A percentile compares a stretch with the other conserved stretches of the same genome.
phyloP scores from a whole-genome alignment of 2,797 vertebrate species.

The Glyptemys insculpta region DNA sequence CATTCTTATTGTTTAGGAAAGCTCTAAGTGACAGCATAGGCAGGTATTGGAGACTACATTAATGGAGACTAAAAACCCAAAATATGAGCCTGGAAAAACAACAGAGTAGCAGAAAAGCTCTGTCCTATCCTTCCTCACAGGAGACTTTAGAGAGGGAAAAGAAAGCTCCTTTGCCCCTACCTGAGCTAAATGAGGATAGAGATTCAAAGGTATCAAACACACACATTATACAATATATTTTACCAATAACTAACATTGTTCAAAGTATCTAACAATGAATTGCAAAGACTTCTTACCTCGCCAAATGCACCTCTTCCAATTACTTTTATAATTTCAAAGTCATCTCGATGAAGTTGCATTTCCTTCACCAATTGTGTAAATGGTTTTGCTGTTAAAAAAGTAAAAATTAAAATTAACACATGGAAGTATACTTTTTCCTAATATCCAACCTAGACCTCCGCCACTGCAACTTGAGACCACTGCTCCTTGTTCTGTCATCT shows the following conservation, averaged over 20 bases:
- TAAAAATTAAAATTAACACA: not conserved
- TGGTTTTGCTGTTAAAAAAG: constrained; percentile 85
- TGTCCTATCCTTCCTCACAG: not conserved
- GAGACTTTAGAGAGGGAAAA: not conserved
- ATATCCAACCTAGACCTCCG: too few relatives aligned
- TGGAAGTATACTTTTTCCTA: not conserved
- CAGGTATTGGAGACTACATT: not conserved
- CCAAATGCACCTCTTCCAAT: constrained; percentile 95
- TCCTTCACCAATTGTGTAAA: constrained; percentile 92
- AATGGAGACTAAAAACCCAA: not conserved
- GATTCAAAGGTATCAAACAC: not conserved
- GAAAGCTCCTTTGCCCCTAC: not conserved
- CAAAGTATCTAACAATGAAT: not conserved
- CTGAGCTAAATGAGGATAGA: not conserved
- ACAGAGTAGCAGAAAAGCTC: not conserved
- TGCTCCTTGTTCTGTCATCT: too few relatives aligned
- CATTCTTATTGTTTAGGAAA: not conserved
- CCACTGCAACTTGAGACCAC: too few relatives aligned
- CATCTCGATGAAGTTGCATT: constrained; percentile 92
- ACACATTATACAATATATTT: accelerated
- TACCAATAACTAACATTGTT: not conserved
- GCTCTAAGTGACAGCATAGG: not conserved
- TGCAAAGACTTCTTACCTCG: constrained; percentile 86
- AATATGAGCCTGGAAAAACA: not conserved
- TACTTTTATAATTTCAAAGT: constrained; percentile 97